Conservation (phyloP, 2,888 invertebrate genomes). For the Allygus modestus region DNA sequence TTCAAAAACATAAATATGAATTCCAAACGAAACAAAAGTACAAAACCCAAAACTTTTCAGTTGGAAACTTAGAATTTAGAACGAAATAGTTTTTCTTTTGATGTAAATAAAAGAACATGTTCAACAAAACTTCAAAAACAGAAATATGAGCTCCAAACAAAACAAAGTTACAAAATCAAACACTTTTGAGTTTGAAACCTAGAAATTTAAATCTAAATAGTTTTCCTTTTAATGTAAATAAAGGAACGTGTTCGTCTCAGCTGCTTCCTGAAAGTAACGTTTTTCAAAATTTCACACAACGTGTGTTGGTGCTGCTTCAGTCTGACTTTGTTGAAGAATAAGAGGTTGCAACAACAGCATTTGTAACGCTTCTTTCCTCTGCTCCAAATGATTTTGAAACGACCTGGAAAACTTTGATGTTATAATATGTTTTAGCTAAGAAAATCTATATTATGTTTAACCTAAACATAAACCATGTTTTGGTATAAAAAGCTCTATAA, state of each 20-base stretch:
- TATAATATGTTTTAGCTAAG: background rate
- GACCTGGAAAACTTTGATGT: background rate
- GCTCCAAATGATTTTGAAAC: background rate
- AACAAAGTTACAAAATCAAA: no score
- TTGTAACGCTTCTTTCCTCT: background rate
- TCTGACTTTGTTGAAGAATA: constrained; percentile 5
- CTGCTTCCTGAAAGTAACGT: background rate
- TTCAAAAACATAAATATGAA: no score
- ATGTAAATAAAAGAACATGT: background rate
- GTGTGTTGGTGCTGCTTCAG: background rate
- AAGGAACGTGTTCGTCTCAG: background rate
- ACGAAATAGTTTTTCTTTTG: constrained; percentile 15
- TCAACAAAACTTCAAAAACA: no score
- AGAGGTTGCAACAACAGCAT: background rate
- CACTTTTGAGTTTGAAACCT: no score
- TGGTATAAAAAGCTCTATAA: no score
- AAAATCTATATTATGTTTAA: no score
- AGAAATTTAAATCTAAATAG: background rate
- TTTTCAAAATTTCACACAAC: background rate
- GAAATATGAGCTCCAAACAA: no score
- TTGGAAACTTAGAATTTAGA: background rate
- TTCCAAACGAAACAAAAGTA: no score
- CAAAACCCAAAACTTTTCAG: no score
- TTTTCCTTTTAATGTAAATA: background rate
- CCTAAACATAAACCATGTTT: no score